These are phyloP conservation scores for Apodemus sylvaticus DNA, from an alignment of 2,113 vertebrate genomes.

Conservation along the genomic window DNA sequence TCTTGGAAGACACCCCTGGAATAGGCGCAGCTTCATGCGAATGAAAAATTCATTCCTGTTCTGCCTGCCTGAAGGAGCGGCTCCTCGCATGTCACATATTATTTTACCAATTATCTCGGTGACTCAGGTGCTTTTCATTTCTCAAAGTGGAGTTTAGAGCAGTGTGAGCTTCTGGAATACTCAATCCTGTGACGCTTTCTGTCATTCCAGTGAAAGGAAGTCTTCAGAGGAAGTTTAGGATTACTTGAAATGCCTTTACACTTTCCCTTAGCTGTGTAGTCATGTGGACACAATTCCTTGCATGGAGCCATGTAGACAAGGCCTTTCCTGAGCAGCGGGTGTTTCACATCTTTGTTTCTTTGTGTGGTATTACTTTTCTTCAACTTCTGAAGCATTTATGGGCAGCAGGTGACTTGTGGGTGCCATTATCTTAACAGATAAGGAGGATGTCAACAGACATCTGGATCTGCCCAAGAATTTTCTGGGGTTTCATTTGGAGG, in stretches of 20 bases:
- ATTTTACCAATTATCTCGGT: slow-evolving; percentile 53
- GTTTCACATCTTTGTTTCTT: background rate
- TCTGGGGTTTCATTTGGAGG: background rate
- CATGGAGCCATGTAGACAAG: background rate
- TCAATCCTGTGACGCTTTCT: background rate
- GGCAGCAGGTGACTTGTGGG: background rate
- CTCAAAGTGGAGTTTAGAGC: background rate
- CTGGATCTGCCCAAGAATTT: background rate
- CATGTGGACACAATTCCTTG: background rate
- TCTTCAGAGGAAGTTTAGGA: background rate
- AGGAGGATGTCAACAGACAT: background rate
- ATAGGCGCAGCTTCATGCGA: background rate
- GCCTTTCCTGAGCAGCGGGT: background rate
- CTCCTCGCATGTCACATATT: slow-evolving; percentile 43
- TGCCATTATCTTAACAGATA: background rate
- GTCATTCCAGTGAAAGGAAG: background rate
- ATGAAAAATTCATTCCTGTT: slow-evolving; percentile 60
- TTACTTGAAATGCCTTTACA: background rate
- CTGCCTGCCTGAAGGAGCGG: background rate
- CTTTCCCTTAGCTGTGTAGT: background rate
- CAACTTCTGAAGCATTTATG: background rate
- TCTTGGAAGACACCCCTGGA: background rate
- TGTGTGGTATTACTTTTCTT: background rate
- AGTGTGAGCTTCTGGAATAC: background rate
- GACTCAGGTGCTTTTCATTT: background rate